Base-by-base conservation (phyloP, 2,888 invertebrate genomes). In the Bugulina stolonifera region DNA sequence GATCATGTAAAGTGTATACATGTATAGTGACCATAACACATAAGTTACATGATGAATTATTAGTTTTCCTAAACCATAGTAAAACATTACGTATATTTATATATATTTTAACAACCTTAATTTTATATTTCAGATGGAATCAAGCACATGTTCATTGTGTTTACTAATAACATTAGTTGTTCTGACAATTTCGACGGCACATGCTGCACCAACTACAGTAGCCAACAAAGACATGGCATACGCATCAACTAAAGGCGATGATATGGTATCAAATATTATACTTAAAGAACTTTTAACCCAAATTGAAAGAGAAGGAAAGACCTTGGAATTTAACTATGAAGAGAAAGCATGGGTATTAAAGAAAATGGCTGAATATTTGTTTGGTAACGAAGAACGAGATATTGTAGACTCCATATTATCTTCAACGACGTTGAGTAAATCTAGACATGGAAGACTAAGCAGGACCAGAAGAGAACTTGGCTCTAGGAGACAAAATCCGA, bases 301-400 rank as follows among this genome's bases (percentile, higher is more conserved):
- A 32, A n/a, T 64, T 2, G 34, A 64, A 27, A 14, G 27, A 27
- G 34, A 64, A 25, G 29, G 27, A 32, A 5, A 64, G 32, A 64
- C 22, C n/a, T 14, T 64, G 64, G 29, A 27, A n/a, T 64, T 64
- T 27, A 32, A 34, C 32, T 32, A 64, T 32, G 64, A 64, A 64
- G 64, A 64, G 64, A 64, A 34, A 32, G 5, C 14, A 14, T 64
- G 29, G 34, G 64, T 64, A 14, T 32, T 64, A 22, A 32, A n/a
- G 5, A 64, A 34, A 27, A 27, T 64, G 2, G 25, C 64, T 10
- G 27, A 64, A 27, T 64, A 64, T n/a, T 32, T 64, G n/a, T 64
- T 64, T 32, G 64, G 64, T 14, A 34, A 32, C 27, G 64, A 64
- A 32, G 64, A 64, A 27, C 1, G 25, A 3, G 32, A 34, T 29